Percentiles rank a stretch among this genome's conserved stretches.
Evolutionary conservation across 2,888 invertebrate genomes (phyloP).

Genomic region (Ischnus inquisitorius): DNA sequence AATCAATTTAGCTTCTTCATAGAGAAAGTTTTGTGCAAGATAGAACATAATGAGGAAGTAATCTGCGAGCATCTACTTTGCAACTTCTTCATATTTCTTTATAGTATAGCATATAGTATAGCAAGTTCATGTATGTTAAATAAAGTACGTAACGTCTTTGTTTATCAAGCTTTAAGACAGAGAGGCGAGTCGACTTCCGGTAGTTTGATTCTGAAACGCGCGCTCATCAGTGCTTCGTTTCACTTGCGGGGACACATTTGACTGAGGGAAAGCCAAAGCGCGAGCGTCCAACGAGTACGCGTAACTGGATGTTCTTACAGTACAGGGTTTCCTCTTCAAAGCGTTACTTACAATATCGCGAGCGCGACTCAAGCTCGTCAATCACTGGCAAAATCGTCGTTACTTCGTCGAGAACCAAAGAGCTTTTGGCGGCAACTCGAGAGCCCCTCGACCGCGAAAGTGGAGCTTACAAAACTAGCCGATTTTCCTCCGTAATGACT

Average conservation of each 20-base stretch:
- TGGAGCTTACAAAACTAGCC: constrained; percentile 39
- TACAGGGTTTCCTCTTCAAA: background rate
- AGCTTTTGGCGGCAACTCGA: constrained; percentile 4
- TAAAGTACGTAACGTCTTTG: too few relatives aligned
- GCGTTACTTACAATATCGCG: constrained; percentile 16
- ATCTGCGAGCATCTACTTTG: too few relatives aligned
- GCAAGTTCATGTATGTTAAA: too few relatives aligned
- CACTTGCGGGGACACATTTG: constrained; percentile 25
- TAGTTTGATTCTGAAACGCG: background rate
- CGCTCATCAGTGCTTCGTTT: background rate
- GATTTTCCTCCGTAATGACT: constrained; percentile 52
- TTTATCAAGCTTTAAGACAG: background rate
- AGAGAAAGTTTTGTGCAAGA: too few relatives aligned
- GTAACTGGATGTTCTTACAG: background rate
- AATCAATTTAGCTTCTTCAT: too few relatives aligned
- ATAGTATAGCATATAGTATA: too few relatives aligned
- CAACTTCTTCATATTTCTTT: too few relatives aligned
- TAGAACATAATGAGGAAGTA: too few relatives aligned
- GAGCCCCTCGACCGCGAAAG: constrained; percentile 19
- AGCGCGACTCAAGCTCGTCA: constrained; percentile 31
- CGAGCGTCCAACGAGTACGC: background rate
- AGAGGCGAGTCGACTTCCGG: background rate
- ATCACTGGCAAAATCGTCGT: constrained; percentile 54
- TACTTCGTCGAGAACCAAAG: constrained; percentile 46
- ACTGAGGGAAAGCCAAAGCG: constrained; percentile 43